These are phyloP conservation scores for Tympanoctomys barrerae DNA, from an alignment of 2,797 vertebrate species.

Conservation along the genomic window DNA sequence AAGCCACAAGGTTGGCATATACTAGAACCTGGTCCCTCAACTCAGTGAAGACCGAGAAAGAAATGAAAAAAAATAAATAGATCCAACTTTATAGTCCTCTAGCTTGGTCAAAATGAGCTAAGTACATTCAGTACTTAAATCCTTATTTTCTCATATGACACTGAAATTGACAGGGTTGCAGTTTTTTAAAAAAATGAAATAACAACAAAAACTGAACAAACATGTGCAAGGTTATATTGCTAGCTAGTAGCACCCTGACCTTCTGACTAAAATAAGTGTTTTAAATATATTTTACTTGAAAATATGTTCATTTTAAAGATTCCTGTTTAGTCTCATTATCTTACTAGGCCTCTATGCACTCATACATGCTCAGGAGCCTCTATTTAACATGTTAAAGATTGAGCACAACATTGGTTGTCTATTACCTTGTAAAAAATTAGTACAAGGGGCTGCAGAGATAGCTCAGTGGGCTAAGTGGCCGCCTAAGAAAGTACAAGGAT, in stretches of 20 bases:
- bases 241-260: neutral
- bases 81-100: neutral
- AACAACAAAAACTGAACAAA: neutral
- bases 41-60: neutral
- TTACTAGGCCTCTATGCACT: neutral
- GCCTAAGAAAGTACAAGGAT: too few relatives aligned
- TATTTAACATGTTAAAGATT: neutral
- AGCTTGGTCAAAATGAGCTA: neutral
- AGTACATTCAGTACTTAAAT: neutral
- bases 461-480: too few relatives aligned
- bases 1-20: neutral
- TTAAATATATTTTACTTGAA: neutral
- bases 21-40: neutral
- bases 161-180: neutral
- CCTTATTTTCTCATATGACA: slow-evolving; percentile 2
- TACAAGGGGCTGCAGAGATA: too few relatives aligned
- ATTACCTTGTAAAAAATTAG: neutral
- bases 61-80: neutral
- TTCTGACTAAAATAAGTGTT: neutral
- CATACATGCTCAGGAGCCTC: neutral
- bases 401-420: neutral
- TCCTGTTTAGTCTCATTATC: neutral
- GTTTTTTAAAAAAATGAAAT: neutral
- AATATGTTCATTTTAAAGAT: neutral
- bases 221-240: neutral